Evolutionary conservation across 2,113 vertebrate genomes (phyloP).

Genomic region (Arothron firmamentum): DNA sequence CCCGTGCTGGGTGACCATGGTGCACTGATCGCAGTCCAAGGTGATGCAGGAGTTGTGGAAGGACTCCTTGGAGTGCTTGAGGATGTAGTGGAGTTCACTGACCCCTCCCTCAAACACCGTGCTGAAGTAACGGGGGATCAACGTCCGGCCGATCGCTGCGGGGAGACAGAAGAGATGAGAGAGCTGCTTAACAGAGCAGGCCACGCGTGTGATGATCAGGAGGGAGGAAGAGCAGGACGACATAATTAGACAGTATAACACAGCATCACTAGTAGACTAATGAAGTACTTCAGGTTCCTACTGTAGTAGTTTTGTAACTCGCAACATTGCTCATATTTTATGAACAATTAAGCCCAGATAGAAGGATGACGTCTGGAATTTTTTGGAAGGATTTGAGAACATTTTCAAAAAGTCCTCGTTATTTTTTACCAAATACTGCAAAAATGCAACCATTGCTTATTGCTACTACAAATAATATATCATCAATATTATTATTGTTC

Average conservation of each 20-base stretch:
- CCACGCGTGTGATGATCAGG: not conserved
- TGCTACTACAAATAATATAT: too few species aligned
- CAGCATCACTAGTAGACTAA: not conserved
- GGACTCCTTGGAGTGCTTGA: slow-evolving; percentile 98
- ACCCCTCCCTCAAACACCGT: slow-evolving; percentile 98
- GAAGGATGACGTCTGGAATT: too few species aligned
- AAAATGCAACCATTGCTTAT: too few species aligned
- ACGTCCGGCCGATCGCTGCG: slow-evolving; percentile 94
- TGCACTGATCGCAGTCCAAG: slow-evolving; percentile 97
- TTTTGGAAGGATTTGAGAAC: too few species aligned
- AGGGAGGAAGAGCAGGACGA: not conserved
- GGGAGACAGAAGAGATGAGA: slow-evolving; percentile 32
- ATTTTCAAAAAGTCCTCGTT: too few species aligned
- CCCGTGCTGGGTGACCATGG: slow-evolving; percentile 98
- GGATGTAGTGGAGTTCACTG: slow-evolving; percentile 96
- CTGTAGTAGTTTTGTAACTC: not conserved
- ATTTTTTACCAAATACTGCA: too few species aligned
- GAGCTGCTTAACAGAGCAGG: slow-evolving; percentile 11
- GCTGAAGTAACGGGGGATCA: slow-evolving; percentile 99
- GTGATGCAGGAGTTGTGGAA: slow-evolving; percentile 99
- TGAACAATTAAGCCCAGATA: too few species aligned
- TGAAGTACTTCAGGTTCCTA: not conserved
- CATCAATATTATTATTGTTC: too few species aligned
- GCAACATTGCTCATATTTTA: too few species aligned
- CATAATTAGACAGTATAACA: not conserved